Evolutionary conservation across 1,140 invertebrate species (phyloP).

Genomic region (Saccostrea echinata): DNA sequence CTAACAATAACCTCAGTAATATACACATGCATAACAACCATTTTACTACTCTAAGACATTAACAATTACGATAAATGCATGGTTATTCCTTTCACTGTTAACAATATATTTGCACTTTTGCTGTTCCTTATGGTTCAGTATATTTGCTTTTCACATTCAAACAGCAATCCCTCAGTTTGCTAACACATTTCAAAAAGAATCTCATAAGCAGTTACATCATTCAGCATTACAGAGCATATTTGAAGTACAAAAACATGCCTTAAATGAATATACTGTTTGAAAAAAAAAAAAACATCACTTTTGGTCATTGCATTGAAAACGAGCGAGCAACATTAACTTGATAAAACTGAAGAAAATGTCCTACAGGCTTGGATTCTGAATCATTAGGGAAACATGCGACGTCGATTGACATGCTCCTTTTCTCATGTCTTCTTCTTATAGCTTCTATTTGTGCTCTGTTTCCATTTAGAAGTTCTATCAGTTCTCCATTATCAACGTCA

Average conservation of each 20-base stretch:
- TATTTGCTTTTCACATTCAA: too few species aligned
- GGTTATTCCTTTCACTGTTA: too few species aligned
- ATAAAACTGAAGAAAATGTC: conserved; percentile 2
- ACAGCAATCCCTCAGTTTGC: too few species aligned
- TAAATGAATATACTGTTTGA: neutral
- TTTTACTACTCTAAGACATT: too few species aligned
- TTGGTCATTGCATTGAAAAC: neutral
- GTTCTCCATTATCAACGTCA: conserved; percentile 2
- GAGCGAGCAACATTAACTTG: neutral
- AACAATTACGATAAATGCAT: too few species aligned
- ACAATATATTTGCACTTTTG: too few species aligned
- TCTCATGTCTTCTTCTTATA: neutral
- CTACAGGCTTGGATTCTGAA: neutral
- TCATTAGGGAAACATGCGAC: neutral
- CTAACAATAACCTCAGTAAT: too few species aligned
- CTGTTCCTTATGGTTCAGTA: too few species aligned
- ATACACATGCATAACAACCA: too few species aligned
- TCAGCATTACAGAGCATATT: neutral
- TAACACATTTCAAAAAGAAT: too few species aligned
- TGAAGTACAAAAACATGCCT: neutral
- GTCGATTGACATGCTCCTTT: neutral
- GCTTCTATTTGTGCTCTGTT: neutral
- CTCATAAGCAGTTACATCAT: neutral
- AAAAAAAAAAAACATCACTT: neutral
- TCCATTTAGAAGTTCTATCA: conserved; percentile 3